These are phyloP conservation scores for Ryuthela nishihirai DNA, from an alignment of 2,888 invertebrate genomes.

Conservation along the genomic window DNA sequence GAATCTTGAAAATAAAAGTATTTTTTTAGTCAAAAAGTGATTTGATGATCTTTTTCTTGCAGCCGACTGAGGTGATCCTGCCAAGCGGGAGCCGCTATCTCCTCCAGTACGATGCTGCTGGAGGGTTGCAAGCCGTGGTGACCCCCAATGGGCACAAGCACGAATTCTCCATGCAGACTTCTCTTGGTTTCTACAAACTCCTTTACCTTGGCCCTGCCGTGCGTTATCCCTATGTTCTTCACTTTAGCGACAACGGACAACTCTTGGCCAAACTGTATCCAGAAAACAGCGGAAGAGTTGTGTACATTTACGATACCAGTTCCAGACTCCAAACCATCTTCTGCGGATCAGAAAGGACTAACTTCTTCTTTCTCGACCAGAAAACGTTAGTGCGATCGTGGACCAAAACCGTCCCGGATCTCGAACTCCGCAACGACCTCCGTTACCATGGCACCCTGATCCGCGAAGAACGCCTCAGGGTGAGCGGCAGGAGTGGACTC, in stretches of 20 bases:
- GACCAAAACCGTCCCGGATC: conserved; percentile 40
- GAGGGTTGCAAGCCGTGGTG: conserved; percentile 79
- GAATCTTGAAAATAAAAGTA: no score
- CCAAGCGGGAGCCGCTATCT: conserved; percentile 84
- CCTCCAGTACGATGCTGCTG: conserved; percentile 70
- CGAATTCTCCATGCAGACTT: conserved; percentile 84
- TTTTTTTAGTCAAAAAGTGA: no score
- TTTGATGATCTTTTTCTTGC: conserved; percentile 40
- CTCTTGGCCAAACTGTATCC: conserved; percentile 85
- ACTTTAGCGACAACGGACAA: conserved; percentile 79
- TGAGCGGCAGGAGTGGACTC: conserved; percentile 78
- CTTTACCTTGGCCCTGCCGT: conserved; percentile 74
- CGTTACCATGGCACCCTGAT: conserved; percentile 45
- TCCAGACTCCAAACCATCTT: conserved; percentile 61
- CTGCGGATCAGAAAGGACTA: conserved; percentile 49
- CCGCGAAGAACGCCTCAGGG: conserved; percentile 63
- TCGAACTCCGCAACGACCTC: conserved; percentile 43
- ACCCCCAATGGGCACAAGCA: conserved; percentile 86
- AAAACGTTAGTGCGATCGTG: conserved; percentile 44
- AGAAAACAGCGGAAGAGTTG: conserved; percentile 80
- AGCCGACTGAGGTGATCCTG: conserved; percentile 80
- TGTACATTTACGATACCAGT: conserved; percentile 79
- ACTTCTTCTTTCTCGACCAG: conserved; percentile 43
- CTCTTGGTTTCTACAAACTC: conserved; percentile 77
- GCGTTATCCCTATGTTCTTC: conserved; percentile 72